A percentile compares a stretch with the other conserved stretches of the same genome.
Conservation (phyloP, 2,888 invertebrate species). For the Leucophora obtusa region DNA sequence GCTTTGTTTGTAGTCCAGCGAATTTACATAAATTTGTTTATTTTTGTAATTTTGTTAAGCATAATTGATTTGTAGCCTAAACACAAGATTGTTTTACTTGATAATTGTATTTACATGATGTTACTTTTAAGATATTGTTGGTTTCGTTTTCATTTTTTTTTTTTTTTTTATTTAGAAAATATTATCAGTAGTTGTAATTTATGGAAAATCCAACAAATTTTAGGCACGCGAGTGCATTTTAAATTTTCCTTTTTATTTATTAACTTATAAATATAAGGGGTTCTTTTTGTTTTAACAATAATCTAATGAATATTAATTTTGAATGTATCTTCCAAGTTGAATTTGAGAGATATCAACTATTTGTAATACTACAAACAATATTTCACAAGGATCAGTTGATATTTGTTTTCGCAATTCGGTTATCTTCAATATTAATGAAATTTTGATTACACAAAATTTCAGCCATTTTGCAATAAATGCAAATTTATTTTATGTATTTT, state of each 20-base stretch:
- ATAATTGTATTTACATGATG: constrained; percentile 47
- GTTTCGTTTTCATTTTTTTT: constrained; percentile 1
- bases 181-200: constrained; percentile 29
- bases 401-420: too few species aligned
- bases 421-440: too few species aligned
- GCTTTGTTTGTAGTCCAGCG: constrained; percentile 26
- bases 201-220: constrained; percentile 19
- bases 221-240: constrained; percentile 42
- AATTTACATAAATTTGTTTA: constrained; percentile 62
- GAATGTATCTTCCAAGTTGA: too few species aligned
- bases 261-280: too few species aligned
- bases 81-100: constrained; percentile 54
- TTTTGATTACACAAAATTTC: too few species aligned
- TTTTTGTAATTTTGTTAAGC: constrained; percentile 42
- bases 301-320: neutral
- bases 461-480: too few species aligned
- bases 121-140: constrained; percentile 32
- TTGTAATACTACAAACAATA: too few species aligned
- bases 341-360: too few species aligned
- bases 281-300: neutral
- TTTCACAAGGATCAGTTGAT: too few species aligned
- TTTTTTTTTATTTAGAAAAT: constrained; percentile 28
- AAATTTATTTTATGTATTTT: too few species aligned
- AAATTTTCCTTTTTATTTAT: neutral
- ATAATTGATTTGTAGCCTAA: constrained; percentile 63